These are phyloP conservation scores for Holacanthella duospinosa DNA, from an alignment of 2,888 invertebrate species.

Conservation along the genomic window DNA sequence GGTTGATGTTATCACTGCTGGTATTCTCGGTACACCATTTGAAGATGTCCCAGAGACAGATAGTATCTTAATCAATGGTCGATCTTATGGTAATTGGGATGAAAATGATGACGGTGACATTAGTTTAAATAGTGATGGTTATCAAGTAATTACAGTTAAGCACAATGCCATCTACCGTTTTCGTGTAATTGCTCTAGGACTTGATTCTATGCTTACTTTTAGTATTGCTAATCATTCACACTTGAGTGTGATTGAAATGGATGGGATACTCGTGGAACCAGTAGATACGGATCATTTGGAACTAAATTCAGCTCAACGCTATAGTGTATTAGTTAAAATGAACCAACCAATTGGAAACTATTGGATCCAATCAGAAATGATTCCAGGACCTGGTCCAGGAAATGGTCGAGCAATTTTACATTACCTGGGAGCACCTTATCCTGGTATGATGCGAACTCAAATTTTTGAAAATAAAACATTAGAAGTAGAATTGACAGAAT, in stretches of 20 bases:
- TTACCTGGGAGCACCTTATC: slow-evolving; percentile 22
- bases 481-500: slow-evolving; percentile 8
- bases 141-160: slow-evolving; percentile 18
- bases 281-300: slow-evolving; percentile 21
- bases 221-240: slow-evolving; percentile 17
- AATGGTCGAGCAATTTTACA: slow-evolving; percentile 28
- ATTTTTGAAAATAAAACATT: slow-evolving; percentile 6
- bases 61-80: slow-evolving; percentile 19
- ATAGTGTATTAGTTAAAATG: slow-evolving; percentile 24
- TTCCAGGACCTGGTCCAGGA: slow-evolving; percentile 18
- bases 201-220: slow-evolving; percentile 24
- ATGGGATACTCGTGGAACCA: slow-evolving; percentile 20
- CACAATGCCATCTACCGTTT: slow-evolving; percentile 19
- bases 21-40: slow-evolving; percentile 14
- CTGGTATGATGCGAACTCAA: slow-evolving; percentile 11
- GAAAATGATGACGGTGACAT: background rate
- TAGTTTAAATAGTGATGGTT: no score
- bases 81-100: slow-evolving; percentile 21
- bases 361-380: slow-evolving; percentile 18
- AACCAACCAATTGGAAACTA: slow-evolving; percentile 22
- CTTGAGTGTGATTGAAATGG: slow-evolving; percentile 25
- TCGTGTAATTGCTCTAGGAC: slow-evolving; percentile 21
- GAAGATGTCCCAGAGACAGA: slow-evolving; percentile 19
- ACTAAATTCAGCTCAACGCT: slow-evolving; percentile 26
- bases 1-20: background rate